These are phyloP conservation scores for Norana najaformis DNA, from an alignment of 2,888 invertebrate genomes.

Conservation along the genomic window DNA sequence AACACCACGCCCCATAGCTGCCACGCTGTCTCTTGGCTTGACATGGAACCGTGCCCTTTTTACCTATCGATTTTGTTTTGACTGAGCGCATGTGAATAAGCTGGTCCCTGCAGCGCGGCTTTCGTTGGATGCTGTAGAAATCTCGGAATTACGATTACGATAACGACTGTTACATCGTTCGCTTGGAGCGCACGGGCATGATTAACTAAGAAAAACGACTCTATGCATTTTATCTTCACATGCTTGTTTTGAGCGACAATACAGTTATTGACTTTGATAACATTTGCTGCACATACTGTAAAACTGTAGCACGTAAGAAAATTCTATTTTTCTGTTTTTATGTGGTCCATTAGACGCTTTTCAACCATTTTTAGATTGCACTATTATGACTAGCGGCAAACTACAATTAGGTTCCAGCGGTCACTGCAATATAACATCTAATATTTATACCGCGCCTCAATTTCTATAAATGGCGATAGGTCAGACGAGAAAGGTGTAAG, in stretches of 20 bases:
- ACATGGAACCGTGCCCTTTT: too few species aligned
- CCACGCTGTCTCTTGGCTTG: too few species aligned
- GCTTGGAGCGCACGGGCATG: neutral
- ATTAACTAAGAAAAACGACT: neutral
- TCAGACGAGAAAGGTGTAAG: neutral
- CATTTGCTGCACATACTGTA: neutral
- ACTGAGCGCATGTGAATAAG: too few species aligned
- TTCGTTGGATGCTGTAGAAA: too few species aligned
- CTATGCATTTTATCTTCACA: neutral
- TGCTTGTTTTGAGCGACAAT: slow-evolving; percentile 18
- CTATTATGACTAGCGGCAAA: neutral
- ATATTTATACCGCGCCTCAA: neutral
- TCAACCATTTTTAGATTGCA: neutral
- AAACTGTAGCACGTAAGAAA: neutral
- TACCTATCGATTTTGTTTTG: too few species aligned
- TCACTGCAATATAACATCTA: neutral
- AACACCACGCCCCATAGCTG: too few species aligned
- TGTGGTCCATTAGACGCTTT: neutral
- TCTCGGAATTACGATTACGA: too few species aligned
- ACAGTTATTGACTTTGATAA: neutral
- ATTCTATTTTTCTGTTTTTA: neutral
- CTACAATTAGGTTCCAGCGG: neutral
- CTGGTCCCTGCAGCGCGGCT: too few species aligned
- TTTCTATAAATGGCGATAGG: neutral
- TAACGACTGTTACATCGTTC: neutral